phyloP scores from a whole-genome alignment of 2,888 invertebrate species.

The Pterostichus madidus region DNA sequence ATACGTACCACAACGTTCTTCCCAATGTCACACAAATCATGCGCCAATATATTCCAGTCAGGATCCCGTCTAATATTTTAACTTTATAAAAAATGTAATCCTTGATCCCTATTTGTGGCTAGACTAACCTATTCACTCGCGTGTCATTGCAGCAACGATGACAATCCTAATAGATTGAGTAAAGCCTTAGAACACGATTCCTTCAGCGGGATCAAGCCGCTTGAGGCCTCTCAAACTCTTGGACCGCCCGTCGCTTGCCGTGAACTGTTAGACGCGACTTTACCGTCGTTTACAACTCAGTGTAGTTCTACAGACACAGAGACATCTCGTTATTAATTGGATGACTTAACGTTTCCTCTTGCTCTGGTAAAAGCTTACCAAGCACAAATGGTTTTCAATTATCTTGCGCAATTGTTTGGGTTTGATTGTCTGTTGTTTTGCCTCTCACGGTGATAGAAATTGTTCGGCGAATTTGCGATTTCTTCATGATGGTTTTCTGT shows the following conservation, averaged over 20 bases:
- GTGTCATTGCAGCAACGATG: slow-evolving; percentile 32
- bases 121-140: slow-evolving; percentile 21
- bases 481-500: slow-evolving; percentile 13
- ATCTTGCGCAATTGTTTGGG: slow-evolving; percentile 50
- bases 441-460: slow-evolving; percentile 44
- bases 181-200: slow-evolving; percentile 40
- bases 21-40: too few relatives aligned
- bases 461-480: slow-evolving; percentile 37
- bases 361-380: slow-evolving; percentile 29
- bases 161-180: slow-evolving; percentile 53
- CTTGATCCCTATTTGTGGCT: slow-evolving; percentile 4
- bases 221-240: slow-evolving; percentile 10
- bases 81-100: not conserved
- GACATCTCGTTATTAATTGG: slow-evolving; percentile 62
- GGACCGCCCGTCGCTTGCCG: slow-evolving; percentile 38
- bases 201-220: slow-evolving; percentile 8
- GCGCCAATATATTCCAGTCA: too few relatives aligned
- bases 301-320: slow-evolving; percentile 4
- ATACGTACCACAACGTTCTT: too few relatives aligned
- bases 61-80: too few relatives aligned
- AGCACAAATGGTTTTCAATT: slow-evolving; percentile 41
- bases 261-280: slow-evolving; percentile 18
- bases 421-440: slow-evolving; percentile 43
- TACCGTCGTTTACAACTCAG: slow-evolving; percentile 48
- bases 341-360: slow-evolving; percentile 59